These are phyloP conservation scores for Oreochromis tanganicae DNA, from an alignment of 2,113 vertebrate genomes.

Conservation along the genomic window DNA sequence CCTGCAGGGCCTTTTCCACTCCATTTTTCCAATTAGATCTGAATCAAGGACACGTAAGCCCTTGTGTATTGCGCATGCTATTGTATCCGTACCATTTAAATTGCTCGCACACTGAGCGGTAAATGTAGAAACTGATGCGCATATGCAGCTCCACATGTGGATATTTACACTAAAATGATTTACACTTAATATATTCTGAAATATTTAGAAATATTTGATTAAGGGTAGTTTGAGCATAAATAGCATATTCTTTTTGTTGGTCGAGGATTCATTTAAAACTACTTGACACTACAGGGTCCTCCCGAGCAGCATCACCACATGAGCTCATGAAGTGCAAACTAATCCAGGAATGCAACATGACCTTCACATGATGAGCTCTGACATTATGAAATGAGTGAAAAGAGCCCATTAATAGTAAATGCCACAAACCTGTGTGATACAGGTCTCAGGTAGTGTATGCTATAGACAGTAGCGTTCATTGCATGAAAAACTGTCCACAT, in stretches of 20 bases:
- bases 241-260: background rate
- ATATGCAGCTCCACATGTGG: background rate
- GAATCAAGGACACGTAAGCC: slow-evolving; percentile 61
- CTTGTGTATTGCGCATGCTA: slow-evolving; percentile 18
- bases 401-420: background rate
- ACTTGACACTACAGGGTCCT: background rate
- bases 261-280: background rate
- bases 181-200: background rate
- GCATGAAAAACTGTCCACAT: background rate
- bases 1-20: slow-evolving; percentile 74
- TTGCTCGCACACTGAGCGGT: background rate
- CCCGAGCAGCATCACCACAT: background rate
- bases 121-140: background rate
- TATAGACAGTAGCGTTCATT: background rate
- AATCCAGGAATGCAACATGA: background rate
- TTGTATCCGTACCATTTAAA: slow-evolving; percentile 21
- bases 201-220: background rate
- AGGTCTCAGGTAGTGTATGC: background rate
- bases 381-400: background rate
- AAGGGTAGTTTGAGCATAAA: background rate
- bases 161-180: background rate
- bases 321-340: background rate
- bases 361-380: background rate
- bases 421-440: background rate
- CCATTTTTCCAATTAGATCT: slow-evolving; percentile 56